Conservation (phyloP, 2,888 invertebrate species). For the Torymus tubicola region DNA sequence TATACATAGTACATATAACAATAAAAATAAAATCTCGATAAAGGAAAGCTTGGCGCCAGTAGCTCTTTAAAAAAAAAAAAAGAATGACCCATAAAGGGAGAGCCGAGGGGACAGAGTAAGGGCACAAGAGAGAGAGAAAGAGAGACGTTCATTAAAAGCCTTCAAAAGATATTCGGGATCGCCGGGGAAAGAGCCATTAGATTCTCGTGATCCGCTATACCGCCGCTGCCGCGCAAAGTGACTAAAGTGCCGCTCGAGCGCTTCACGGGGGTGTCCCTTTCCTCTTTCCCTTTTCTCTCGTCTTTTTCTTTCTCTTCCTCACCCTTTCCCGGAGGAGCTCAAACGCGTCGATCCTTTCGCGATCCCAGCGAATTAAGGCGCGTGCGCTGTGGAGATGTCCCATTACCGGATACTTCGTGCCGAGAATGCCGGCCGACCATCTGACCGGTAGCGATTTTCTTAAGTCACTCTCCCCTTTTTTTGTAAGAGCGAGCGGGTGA, state of each 20-base stretch:
- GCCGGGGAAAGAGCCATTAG: conserved; percentile 55
- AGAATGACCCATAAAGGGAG: too few relatives aligned
- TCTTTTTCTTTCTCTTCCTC: neutral
- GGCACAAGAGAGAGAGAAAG: neutral
- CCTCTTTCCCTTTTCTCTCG: conserved; percentile 9
- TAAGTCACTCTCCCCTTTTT: too few relatives aligned
- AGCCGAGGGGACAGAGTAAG: too few relatives aligned
- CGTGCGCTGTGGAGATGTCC: neutral
- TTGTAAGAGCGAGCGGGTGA: too few relatives aligned
- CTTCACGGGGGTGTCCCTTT: conserved; percentile 52
- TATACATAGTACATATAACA: neutral
- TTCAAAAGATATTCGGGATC: conserved; percentile 52
- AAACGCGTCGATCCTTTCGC: conserved; percentile 17
- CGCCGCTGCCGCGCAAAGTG: conserved; percentile 52
- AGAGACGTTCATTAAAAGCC: conserved; percentile 48
- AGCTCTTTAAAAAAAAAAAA: conserved; percentile 3
- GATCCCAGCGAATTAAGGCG: conserved; percentile 27
- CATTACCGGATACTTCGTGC: too few relatives aligned
- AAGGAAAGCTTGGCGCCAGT: neutral
- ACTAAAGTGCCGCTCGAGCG: conserved; percentile 56
- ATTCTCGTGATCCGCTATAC: conserved; percentile 46
- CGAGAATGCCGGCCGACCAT: too few relatives aligned
- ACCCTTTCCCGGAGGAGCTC: neutral
- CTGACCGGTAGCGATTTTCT: too few relatives aligned
- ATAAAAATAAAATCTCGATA: neutral